Evolutionary conservation across 2,888 invertebrate genomes (phyloP), one percentile per base, ranked within the genome.

Genomic region (Ophion ellenae): DNA sequence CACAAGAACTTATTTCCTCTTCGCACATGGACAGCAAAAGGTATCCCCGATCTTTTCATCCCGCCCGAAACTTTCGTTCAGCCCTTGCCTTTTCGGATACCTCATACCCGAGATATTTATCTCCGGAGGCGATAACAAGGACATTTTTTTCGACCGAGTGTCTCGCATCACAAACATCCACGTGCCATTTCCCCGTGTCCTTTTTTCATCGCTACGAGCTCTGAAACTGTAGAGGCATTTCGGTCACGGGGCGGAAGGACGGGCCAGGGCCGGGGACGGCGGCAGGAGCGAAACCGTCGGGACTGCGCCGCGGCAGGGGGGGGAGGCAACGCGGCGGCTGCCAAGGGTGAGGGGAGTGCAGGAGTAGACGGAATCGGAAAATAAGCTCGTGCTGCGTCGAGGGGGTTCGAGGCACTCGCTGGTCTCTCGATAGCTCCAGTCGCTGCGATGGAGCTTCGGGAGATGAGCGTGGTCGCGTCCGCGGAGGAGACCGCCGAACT

Each of bases 401-500:
- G 78, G 79, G 32, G 74, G 77, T 77, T 82, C 86, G 86, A 73
- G 80, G 66, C 69, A 77, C 67, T 64, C 47, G 74, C 77, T 77
- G 73, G 80, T 70, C 75, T 76, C 75, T 76, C 84, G 78, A 63
- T 59, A 61, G 69, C 70, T 79, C 45, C 79, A 77, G 77, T 87
- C 84, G 79, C 83, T 86, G 89, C 89, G 89, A 92, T 93, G 93
- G 93, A 93, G 90, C 89, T 92, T 87, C 91, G 91, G 87, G 91
- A 92, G 88, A 91, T 92, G 89, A 90, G 88, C 87, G 87, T 84
- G 81, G 88, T 88, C 86, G 87, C 88, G 87, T 88, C 88, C 84
- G 91, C 89, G 85, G 92, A 93, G 76, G 93, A 93, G 86, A 91
- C 91, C 81, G 90, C 90, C 85, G 91, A 91, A 83, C 91, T 92